These are phyloP conservation scores for Sebastiscus tertius DNA, from an alignment of 2,797 vertebrate genomes.

Conservation along the genomic window DNA sequence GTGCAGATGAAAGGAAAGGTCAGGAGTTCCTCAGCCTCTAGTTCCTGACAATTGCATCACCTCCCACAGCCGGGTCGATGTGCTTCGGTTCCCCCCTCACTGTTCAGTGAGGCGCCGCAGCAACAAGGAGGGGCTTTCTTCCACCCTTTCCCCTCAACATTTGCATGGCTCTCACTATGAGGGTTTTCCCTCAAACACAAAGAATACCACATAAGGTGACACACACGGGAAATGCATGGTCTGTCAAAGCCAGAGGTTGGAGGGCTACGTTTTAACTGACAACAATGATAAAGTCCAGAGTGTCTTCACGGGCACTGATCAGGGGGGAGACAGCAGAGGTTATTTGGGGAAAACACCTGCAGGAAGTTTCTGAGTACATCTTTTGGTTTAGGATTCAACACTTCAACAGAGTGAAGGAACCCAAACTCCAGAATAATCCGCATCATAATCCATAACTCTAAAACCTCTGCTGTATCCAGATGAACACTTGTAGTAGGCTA, in stretches of 20 bases:
- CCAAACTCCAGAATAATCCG: not conserved
- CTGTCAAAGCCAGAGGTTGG: not conserved
- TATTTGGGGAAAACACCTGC: slow-evolving; percentile 29
- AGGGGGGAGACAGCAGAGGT: not conserved
- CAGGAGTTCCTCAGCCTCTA: slow-evolving; percentile 70
- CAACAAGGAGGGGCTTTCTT: slow-evolving; percentile 62
- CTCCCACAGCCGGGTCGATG: slow-evolving; percentile 45
- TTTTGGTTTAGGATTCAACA: slow-evolving; percentile 11
- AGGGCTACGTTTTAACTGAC: not conserved
- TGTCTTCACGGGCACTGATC: not conserved
- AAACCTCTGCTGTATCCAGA: not conserved
- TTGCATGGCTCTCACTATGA: slow-evolving; percentile 44
- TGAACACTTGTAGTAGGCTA: not conserved
- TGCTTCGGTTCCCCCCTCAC: slow-evolving; percentile 43
- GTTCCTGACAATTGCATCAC: slow-evolving; percentile 67
- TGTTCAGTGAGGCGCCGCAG: slow-evolving; percentile 32
- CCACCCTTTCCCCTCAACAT: slow-evolving; percentile 55
- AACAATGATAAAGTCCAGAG: not conserved
- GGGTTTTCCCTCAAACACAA: slow-evolving; percentile 64
- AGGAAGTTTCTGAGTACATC: slow-evolving; percentile 16
- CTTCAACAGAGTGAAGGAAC: not conserved
- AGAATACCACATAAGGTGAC: not conserved
- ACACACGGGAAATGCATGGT: not conserved
- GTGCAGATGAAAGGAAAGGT: slow-evolving; percentile 64
- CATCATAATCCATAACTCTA: not conserved